Evolutionary conservation across 2,113 vertebrate species (phyloP).

Genomic region (Thalassarche chlororhynchos): DNA sequence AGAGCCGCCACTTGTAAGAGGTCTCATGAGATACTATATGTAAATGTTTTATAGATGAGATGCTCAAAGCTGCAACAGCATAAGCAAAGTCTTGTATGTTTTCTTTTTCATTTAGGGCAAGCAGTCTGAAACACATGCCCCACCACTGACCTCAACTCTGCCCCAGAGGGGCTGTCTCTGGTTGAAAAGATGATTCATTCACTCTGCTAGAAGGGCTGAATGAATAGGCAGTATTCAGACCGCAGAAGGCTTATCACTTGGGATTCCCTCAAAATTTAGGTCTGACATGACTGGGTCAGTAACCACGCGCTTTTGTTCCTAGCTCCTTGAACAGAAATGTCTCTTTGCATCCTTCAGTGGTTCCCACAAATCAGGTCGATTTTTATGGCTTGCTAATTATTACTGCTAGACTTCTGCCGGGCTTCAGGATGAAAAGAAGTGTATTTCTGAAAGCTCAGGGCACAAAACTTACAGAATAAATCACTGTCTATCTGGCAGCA

Average conservation of each 20-base stretch:
- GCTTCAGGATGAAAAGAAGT: constrained; percentile 9
- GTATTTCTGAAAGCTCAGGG: constrained; percentile 28
- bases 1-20: neutral
- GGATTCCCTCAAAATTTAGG: constrained; percentile 66
- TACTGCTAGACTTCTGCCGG: constrained; percentile 48
- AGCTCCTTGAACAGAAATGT: constrained; percentile 42
- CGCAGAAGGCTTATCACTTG: constrained; percentile 42
- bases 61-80: neutral
- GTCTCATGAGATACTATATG: neutral
- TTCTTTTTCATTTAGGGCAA: constrained; percentile 23
- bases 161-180: constrained; percentile 55
- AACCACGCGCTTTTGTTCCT: constrained; percentile 30
- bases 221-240: constrained; percentile 55
- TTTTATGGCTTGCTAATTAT: constrained; percentile 67
- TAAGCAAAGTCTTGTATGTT: neutral
- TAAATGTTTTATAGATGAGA: constrained; percentile 16
- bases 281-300: constrained; percentile 66
- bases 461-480: constrained; percentile 49
- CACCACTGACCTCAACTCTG: constrained; percentile 11
- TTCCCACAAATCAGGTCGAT: constrained; percentile 59
- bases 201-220: constrained; percentile 24
- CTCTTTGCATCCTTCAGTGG: constrained; percentile 51
- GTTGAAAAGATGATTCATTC: constrained; percentile 58
- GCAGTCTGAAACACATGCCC: constrained; percentile 13
- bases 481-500: constrained; percentile 6